Base-by-base conservation (phyloP, 2,888 invertebrate genomes). In the Reticulitermes lucifugus region DNA sequence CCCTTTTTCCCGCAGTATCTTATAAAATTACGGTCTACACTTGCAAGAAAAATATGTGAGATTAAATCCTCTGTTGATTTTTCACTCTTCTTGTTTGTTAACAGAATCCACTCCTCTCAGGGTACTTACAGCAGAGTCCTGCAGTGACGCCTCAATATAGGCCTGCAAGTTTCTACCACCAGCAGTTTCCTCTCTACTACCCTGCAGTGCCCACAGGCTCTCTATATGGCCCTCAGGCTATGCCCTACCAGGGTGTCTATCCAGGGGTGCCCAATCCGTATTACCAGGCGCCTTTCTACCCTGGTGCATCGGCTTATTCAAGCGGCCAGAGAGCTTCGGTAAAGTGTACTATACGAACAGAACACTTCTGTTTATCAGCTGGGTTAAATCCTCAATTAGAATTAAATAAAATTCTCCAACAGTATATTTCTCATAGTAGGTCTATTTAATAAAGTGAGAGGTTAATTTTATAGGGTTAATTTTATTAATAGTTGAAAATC, bases 301-400 rank as follows among this genome's bases (percentile, higher is more conserved):
- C 84, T 46, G 51, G 25, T 7, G 75, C 83, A 73, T 7, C 82
- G 70, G 35, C 71, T n/a, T 82, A 77, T 71, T 83, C 81, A 6
- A 70, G 51, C 55, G 46, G 77, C 25, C 86, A 84, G 71, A 73
- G 86, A 41, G n/a, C 70, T 21, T 84, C 86, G 79, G 86, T 86
- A 46, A 81, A 84, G 46, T 6, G 0, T 46, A 7, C 9, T 12
- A 46, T 46, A 12, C 12, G 46, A 55, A 55, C 1, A 1, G 18
- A 55, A 55, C 18, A 55, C 14, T 5, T 14, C 4, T 55, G 1
- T 55, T 5, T 12, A 55, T 55, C 18, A 14, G 18, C 14, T 55
- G 12, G 55, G 18, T 14, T 4, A 55, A 55, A 18, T 18, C 14
- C 4, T 55, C 55, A 55, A 18, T 55, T 55, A 21, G 18, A 55